Percentiles rank a stretch among this genome's conserved stretches.
phyloP scores from a whole-genome alignment of 2,113 vertebrate genomes.

The Microcebus jonahi region DNA sequence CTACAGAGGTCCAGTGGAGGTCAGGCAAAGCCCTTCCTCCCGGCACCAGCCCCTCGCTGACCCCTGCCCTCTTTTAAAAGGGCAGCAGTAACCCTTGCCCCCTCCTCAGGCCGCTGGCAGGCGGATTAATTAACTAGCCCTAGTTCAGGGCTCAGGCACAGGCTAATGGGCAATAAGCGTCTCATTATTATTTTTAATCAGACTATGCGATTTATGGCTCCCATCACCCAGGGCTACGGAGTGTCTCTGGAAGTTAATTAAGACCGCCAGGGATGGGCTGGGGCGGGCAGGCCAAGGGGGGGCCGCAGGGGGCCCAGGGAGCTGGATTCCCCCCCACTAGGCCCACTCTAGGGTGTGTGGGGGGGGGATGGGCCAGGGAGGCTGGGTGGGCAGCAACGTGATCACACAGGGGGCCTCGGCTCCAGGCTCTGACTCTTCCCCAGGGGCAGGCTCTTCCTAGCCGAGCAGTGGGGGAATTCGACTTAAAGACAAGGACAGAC shows the following conservation, averaged over 20 bases:
- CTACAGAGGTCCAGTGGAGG: background rate
- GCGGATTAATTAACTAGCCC: conserved; percentile 75
- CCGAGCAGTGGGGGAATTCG: background rate
- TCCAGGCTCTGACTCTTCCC: background rate
- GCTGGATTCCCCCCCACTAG: background rate
- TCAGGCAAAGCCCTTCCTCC: background rate
- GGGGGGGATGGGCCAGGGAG: background rate
- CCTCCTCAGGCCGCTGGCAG: conserved; percentile 12
- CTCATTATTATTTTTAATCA: conserved; percentile 81
- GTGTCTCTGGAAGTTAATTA: conserved; percentile 74
- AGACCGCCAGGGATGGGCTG: conserved; percentile 52
- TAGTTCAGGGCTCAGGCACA: conserved; percentile 66
- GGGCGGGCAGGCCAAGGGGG: background rate
- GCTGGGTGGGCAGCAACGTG: background rate
- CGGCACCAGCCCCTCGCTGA: background rate
- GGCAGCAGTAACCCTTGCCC: background rate
- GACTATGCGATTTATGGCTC: conserved; percentile 67
- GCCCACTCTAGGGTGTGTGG: background rate
- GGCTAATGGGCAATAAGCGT: conserved; percentile 60
- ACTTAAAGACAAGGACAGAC: background rate
- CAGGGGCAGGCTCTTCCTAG: background rate
- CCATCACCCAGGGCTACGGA: conserved; percentile 65
- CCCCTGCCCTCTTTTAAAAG: background rate
- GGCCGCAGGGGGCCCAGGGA: background rate
- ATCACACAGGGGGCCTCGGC: too few species aligned